These are phyloP conservation scores for Notechis scutatus DNA, from an alignment of 2,113 vertebrate species.

Conservation along the genomic window DNA sequence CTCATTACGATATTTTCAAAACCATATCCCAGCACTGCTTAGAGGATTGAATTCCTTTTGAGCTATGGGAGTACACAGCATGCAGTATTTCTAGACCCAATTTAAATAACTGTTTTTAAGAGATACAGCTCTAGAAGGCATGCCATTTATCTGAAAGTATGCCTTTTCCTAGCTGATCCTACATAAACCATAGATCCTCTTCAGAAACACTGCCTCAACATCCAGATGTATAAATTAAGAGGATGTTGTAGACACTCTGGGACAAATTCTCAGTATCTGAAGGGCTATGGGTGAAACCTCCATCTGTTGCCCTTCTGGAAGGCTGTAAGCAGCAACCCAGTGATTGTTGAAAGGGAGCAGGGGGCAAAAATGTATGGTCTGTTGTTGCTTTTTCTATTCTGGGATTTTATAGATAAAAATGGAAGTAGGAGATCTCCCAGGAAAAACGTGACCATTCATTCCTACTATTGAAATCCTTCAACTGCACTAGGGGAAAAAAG, in stretches of 20 bases:
- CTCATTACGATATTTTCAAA: neutral
- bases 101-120: neutral
- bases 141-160: neutral
- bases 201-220: neutral
- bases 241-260: neutral
- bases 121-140: neutral
- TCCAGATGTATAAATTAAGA: neutral
- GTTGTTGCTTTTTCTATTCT: neutral
- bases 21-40: neutral
- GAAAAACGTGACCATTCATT: neutral
- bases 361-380: neutral
- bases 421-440: neutral
- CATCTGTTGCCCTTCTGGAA: neutral
- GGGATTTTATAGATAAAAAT: neutral
- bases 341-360: neutral
- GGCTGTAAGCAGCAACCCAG: neutral
- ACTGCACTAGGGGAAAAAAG: neutral
- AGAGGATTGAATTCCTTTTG: neutral
- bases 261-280: neutral
- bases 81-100: neutral
- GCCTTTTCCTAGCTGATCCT: neutral
- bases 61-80: constrained; percentile 6
- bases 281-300: neutral
- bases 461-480: neutral
- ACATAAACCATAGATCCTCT: neutral